Evolutionary conservation across 2,113 vertebrate species (phyloP), one percentile per base, ranked within the genome.

Genomic region (Girardinichthys multiradiatus): DNA sequence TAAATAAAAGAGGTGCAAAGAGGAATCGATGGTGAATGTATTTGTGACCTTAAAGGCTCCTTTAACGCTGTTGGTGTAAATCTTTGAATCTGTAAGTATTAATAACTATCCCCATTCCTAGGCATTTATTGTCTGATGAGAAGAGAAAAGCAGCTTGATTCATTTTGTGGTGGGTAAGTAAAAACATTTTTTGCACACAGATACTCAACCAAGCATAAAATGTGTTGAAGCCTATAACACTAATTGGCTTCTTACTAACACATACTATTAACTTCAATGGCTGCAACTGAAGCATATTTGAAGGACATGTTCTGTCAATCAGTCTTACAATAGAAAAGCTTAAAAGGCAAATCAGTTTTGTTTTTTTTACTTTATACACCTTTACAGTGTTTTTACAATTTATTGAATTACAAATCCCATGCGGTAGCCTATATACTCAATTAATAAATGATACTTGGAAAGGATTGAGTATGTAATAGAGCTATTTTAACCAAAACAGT

Each of bases 261-360:
- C 45, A 19, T 70, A 59, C 65, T 80, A 63, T 75, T 48, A 54
- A 75, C 33, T 69, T 81, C 58, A 76, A 63, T 68, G 27, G 28
- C 75, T 84, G 76, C 67, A 79, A 48, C 68, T 58, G 74, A 72
- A 87, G 81, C 76, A 85, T 7, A 68, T 86, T 80, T 74, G 14
- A 62, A 51, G 60, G 17, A 60, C 57, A 60, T 64, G 63, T 59
- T 72, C 57, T 48, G 64, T 72, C 77, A 80, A 83, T 81, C 57
- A 73, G 74, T 81, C 26, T 68, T 39, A 51, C 69, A 67, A 60
- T 42, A 69, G 64, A 24, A 30, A 19, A 31, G 17, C 14, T 64
- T 39, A 6, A 42, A 64, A 82, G 26, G 28, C 72, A 69, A 59
- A 11, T 11, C 13, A 26, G 9, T 33, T 17, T 35, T 3, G 37